Evolutionary conservation across 2,113 vertebrate species (phyloP).

Genomic region (Epinephelus moara): DNA sequence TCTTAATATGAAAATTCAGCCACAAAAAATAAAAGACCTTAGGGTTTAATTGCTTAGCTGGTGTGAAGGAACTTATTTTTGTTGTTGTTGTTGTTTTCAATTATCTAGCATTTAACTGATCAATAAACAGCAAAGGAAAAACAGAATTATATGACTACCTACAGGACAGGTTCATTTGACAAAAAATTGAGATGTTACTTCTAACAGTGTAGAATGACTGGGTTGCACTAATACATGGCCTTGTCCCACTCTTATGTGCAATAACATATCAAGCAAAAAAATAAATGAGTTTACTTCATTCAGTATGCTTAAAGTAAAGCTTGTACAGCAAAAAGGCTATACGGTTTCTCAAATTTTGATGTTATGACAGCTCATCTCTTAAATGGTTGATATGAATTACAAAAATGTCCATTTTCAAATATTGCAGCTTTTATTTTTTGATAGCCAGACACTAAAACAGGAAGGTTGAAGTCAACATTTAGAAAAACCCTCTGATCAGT

Average conservation of each 20-base stretch:
- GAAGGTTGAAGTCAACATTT: neutral
- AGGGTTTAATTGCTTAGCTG: slow-evolving; percentile 1
- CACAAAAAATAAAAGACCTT: slow-evolving; percentile 6
- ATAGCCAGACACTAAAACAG: neutral
- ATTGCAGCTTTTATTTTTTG: neutral
- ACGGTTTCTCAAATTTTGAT: neutral
- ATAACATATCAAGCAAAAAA: neutral
- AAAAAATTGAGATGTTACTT: neutral
- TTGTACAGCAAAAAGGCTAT: neutral
- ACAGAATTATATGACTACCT: neutral
- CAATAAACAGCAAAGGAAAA: neutral
- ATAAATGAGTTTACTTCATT: too few species aligned
- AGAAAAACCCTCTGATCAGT: neutral
- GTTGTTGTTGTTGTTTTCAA: neutral
- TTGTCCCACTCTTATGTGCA: neutral
- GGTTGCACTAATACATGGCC: neutral
- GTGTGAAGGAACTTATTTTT: neutral
- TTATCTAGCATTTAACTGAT: neutral
- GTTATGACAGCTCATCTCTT: neutral
- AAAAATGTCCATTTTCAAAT: neutral
- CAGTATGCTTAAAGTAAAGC: neutral
- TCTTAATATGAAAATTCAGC: neutral
- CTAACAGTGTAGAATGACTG: neutral
- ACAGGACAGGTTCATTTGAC: neutral
- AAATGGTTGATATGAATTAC: neutral